A percentile compares a stretch with the other conserved stretches of the same genome.
phyloP scores from a whole-genome alignment of 1,140 invertebrate genomes.

The Diuraphis noxia region DNA sequence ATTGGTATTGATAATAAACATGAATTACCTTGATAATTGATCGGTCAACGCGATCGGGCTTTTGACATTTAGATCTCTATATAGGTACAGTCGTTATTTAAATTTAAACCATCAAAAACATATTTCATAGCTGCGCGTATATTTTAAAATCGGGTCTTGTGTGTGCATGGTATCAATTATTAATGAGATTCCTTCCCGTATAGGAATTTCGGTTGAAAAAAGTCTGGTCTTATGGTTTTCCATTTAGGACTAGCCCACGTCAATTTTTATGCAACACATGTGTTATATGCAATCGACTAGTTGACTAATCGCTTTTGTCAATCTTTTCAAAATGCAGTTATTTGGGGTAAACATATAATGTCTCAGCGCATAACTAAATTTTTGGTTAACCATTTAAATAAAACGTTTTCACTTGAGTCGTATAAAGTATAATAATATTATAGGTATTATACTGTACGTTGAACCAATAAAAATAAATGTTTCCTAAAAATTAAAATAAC shows the following conservation, averaged over 20 bases:
- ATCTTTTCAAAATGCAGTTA: neutral
- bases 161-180: neutral
- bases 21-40: no score
- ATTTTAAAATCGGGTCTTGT: neutral
- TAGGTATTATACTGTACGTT: neutral
- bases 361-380: neutral
- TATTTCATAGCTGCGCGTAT: neutral
- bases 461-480: neutral
- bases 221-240: conserved; percentile 21
- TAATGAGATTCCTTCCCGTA: conserved; percentile 26
- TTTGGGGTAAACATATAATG: conserved; percentile 1
- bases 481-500: neutral
- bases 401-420: neutral
- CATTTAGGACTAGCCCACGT: neutral
- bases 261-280: conserved; percentile 41
- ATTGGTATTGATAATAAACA: no score
- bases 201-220: neutral
- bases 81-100: neutral
- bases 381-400: neutral
- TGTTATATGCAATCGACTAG: conserved; percentile 1
- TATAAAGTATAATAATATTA: neutral
- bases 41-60: no score
- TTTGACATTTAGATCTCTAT: no score
- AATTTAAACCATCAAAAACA: neutral
- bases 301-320: conserved; percentile 41